These are phyloP conservation scores for Nasonia giraulti DNA, from an alignment of 1,140 invertebrate genomes.

Conservation along the genomic window DNA sequence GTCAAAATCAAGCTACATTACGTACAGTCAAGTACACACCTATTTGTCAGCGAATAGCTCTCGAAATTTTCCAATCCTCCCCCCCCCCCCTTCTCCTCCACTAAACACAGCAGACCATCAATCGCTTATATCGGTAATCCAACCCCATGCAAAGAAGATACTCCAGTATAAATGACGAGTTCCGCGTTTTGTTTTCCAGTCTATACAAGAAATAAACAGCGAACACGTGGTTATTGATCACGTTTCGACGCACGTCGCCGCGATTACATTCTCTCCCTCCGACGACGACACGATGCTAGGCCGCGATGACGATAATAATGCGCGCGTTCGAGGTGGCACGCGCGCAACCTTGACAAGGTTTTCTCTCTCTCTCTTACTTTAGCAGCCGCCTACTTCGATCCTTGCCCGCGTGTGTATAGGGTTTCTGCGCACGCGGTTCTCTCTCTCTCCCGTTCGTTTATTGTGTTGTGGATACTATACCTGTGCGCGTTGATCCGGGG, in stretches of 20 bases:
- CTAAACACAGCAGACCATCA: too few species aligned
- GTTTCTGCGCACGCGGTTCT: not conserved
- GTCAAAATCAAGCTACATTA: too few species aligned
- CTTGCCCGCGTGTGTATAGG: not conserved
- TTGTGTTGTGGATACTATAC: too few species aligned
- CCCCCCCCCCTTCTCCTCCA: too few species aligned
- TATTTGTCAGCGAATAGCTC: too few species aligned
- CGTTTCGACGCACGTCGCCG: not conserved
- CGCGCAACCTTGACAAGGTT: slow-evolving; percentile 18
- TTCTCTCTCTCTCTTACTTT: not conserved
- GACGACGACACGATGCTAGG: not conserved
- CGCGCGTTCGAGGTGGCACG: not conserved
- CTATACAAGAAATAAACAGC: not conserved
- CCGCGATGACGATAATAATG: not conserved
- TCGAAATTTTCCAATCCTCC: too few species aligned
- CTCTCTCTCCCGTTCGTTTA: too few species aligned
- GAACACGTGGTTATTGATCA: slow-evolving; percentile 26
- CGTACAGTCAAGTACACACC: too few species aligned
- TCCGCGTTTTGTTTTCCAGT: not conserved
- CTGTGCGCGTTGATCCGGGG: too few species aligned
- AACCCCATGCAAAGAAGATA: too few species aligned
- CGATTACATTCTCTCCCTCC: not conserved
- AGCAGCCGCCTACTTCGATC: slow-evolving; percentile 1
- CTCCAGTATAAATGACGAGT: too few species aligned
- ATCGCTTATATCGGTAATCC: too few species aligned